These are phyloP conservation scores for Pseudobourletiella spinata DNA, from an alignment of 1,140 invertebrate genomes.

Conservation along the genomic window DNA sequence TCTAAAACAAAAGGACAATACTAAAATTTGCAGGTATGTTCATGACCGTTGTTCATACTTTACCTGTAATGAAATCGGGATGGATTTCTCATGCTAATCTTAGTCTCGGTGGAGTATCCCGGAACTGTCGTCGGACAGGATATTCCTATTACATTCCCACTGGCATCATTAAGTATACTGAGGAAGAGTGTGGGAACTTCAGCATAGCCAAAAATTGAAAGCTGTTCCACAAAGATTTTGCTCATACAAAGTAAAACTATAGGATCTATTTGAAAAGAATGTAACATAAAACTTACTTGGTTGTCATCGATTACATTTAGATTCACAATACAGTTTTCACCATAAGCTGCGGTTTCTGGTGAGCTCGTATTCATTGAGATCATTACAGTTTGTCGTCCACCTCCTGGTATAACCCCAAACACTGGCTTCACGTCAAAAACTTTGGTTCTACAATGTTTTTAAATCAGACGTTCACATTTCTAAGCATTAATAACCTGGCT, in stretches of 20 bases:
- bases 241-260: not conserved
- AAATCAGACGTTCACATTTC: too few species aligned
- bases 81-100: slow-evolving; percentile 11
- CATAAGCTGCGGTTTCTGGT: not conserved
- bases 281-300: not conserved
- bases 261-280: too few species aligned
- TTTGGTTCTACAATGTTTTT: not conserved
- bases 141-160: not conserved
- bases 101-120: not conserved
- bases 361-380: not conserved
- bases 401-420: slow-evolving; percentile 7
- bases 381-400: slow-evolving; percentile 10
- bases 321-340: not conserved
- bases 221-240: too few species aligned
- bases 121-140: slow-evolving; percentile 16
- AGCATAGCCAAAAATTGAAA: slow-evolving; percentile 1
- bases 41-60: not conserved
- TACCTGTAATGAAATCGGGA: slow-evolving; percentile 22
- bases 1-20: not conserved
- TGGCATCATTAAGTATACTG: not conserved
- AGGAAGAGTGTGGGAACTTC: not conserved
- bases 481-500: too few species aligned
- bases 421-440: slow-evolving; percentile 11
- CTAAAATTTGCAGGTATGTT: not conserved
- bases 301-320: slow-evolving; percentile 9